phyloP scores from a whole-genome alignment of 2,797 vertebrate genomes.

The Microctenopoma stevenorrisi region DNA sequence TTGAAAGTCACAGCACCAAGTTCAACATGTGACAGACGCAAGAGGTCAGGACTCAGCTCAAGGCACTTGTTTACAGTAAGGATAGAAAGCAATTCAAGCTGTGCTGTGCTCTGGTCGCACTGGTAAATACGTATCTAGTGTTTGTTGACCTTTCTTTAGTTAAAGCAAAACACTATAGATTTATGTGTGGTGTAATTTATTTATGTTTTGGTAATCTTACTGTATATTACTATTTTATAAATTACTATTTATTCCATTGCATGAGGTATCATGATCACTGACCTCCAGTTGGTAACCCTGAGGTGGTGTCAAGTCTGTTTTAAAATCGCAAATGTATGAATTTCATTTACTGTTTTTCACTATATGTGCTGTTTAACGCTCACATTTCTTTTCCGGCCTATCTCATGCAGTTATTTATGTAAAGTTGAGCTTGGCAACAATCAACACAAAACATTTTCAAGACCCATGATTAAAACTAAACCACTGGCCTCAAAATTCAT shows the following conservation, averaged over 20 bases:
- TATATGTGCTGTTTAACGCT: not conserved
- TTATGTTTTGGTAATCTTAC: not conserved
- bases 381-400: not conserved
- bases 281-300: not conserved
- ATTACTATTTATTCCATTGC: not conserved
- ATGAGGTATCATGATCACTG: not conserved
- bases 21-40: constrained; percentile 65
- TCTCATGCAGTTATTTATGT: not conserved
- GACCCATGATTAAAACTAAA: not conserved
- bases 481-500: constrained; percentile 4
- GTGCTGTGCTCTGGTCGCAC: constrained; percentile 37
- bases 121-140: constrained; percentile 30
- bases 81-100: constrained; percentile 48
- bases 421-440: not conserved
- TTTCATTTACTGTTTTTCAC: not conserved
- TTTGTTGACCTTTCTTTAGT: constrained; percentile 29
- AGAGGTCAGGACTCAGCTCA: constrained; percentile 62
- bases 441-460: too few relatives aligned
- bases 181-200: not conserved
- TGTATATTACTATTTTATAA: not conserved
- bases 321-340: not conserved
- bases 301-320: not conserved
- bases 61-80: constrained; percentile 68
- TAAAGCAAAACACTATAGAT: constrained; percentile 1
- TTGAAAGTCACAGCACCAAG: constrained; percentile 64